Evolutionary conservation across 1,140 invertebrate genomes (phyloP).

Genomic region (Drosophila seguyi): DNA sequence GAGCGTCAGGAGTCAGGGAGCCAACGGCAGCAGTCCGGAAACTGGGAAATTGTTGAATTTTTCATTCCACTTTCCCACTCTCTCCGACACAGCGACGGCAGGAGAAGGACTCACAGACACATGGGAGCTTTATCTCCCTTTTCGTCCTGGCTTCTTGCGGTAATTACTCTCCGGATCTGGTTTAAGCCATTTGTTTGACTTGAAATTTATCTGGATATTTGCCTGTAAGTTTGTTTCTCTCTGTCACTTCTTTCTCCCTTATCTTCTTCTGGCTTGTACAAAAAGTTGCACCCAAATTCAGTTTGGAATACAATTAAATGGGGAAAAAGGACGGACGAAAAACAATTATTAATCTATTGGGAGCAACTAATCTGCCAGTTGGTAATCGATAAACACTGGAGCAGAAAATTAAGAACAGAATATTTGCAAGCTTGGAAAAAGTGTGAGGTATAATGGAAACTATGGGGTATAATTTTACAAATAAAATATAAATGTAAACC

Average conservation of each 20-base stretch:
- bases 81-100: constrained; percentile 13
- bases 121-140: constrained; percentile 22
- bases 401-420: constrained; percentile 4
- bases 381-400: constrained; percentile 48
- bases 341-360: constrained; percentile 72
- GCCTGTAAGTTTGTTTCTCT: constrained; percentile 15
- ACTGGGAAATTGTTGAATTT: constrained; percentile 79
- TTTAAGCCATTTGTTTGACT: constrained; percentile 78
- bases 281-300: constrained; percentile 42
- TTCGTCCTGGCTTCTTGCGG: constrained; percentile 48
- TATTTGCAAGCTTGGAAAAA: background rate
- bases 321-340: constrained; percentile 18
- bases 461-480: background rate
- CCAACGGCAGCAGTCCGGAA: constrained; percentile 38
- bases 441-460: background rate
- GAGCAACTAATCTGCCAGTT: constrained; percentile 32
- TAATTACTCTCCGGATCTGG: constrained; percentile 75
- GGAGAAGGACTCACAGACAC: constrained; percentile 24
- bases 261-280: constrained; percentile 5
- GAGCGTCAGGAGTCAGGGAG: background rate
- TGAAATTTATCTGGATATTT: constrained; percentile 75
- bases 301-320: constrained; percentile 27
- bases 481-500: background rate
- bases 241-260: background rate
- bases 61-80: constrained; percentile 62